Percentiles rank a stretch among this genome's conserved stretches.
Evolutionary conservation across 2,888 invertebrate species (phyloP).

Genomic region (Conomelus anceps): DNA sequence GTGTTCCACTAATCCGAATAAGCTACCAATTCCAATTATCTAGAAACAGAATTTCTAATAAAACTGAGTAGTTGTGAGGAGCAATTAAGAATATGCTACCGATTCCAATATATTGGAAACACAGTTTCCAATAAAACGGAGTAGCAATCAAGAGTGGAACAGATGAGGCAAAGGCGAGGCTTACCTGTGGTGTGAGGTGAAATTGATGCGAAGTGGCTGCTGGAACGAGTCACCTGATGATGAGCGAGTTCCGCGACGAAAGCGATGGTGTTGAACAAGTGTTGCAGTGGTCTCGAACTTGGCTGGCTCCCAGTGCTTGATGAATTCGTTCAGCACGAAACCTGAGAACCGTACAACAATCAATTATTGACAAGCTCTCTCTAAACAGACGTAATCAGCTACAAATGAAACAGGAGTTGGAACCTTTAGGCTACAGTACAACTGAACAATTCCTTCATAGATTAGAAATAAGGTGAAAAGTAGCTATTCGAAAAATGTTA

Average conservation of each 20-base stretch:
- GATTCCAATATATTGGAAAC: too few species aligned
- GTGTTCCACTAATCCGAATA: too few species aligned
- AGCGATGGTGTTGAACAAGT: slow-evolving; percentile 44
- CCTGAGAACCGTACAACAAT: slow-evolving; percentile 45
- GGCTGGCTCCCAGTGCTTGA: slow-evolving; percentile 73
- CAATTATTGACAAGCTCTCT: not conserved
- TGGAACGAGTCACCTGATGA: slow-evolving; percentile 20
- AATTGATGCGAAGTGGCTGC: slow-evolving; percentile 49
- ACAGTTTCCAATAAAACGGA: slow-evolving; percentile 6
- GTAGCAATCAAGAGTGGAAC: slow-evolving; percentile 7
- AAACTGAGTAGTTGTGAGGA: too few species aligned
- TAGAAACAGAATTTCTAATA: too few species aligned
- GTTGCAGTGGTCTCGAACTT: slow-evolving; percentile 57
- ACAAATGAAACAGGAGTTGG: not conserved
- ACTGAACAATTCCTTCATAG: too few species aligned
- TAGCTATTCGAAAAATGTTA: too few species aligned
- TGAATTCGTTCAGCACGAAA: slow-evolving; percentile 64
- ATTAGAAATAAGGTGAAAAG: too few species aligned
- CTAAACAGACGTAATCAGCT: not conserved
- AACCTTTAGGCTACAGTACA: too few species aligned
- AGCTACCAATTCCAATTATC: too few species aligned
- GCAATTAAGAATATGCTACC: too few species aligned
- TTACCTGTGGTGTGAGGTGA: slow-evolving; percentile 62
- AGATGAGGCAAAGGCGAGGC: slow-evolving; percentile 20
- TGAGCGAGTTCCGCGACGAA: slow-evolving; percentile 37